Percentiles rank a stretch among this genome's conserved stretches.
phyloP scores from a whole-genome alignment of 2,113 vertebrate genomes.

The Percopsis transmontana region DNA sequence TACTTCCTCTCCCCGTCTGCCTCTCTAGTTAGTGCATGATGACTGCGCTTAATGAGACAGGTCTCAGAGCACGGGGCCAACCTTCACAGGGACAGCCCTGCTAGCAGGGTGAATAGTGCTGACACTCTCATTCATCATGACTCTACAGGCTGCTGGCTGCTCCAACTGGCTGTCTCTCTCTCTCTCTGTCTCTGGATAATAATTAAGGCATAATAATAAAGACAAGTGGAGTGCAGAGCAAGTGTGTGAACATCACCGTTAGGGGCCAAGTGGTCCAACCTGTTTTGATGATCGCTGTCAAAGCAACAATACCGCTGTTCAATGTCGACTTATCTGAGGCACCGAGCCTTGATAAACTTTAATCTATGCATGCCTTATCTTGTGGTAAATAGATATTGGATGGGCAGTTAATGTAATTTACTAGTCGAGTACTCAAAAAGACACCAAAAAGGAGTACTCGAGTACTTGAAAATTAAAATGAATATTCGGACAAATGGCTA shows the following conservation, averaged over 20 bases:
- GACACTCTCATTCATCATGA: constrained; percentile 68
- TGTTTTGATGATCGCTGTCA: constrained; percentile 27
- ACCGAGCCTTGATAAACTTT: too few species aligned
- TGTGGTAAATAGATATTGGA: too few species aligned
- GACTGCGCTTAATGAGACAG: constrained; percentile 62
- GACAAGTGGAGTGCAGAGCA: constrained; percentile 21
- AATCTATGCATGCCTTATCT: too few species aligned
- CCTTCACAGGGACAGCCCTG: constrained; percentile 33
- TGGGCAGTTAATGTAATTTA: too few species aligned
- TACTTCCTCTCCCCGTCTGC: neutral
- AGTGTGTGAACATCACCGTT: too few species aligned
- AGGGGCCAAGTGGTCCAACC: neutral
- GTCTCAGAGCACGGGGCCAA: constrained; percentile 40
- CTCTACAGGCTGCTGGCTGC: constrained; percentile 45
- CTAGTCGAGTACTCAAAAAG: too few species aligned
- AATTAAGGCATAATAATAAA: constrained; percentile 49
- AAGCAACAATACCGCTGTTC: too few species aligned
- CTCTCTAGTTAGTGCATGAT: constrained; percentile 49
- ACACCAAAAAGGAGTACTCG: too few species aligned
- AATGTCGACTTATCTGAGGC: too few species aligned
- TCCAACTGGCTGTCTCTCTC: constrained; percentile 5
- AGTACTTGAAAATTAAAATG: too few species aligned
- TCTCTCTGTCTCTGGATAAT: constrained; percentile 26
- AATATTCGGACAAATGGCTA: too few species aligned
- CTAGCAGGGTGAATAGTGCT: constrained; percentile 52